Percentiles rank a stretch among this genome's conserved stretches.
Conservation (phyloP, 2,888 invertebrate species). For the Platerodrilus igneus region DNA sequence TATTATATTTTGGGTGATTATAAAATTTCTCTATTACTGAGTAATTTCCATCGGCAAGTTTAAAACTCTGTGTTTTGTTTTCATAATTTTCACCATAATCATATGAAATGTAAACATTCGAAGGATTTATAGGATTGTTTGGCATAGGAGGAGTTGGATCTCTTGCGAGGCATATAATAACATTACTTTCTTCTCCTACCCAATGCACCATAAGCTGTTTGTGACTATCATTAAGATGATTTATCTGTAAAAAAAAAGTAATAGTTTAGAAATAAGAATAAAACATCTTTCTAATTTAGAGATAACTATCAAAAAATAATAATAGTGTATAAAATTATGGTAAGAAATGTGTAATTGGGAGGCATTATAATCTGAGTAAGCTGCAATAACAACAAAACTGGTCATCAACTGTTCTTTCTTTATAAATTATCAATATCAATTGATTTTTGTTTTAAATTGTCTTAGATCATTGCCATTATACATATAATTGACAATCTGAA, state of each 20-base stretch:
- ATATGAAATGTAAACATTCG: conserved; percentile 79
- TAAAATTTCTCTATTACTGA: conserved; percentile 80
- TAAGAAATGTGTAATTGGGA: too few relatives aligned
- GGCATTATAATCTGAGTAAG: too few relatives aligned
- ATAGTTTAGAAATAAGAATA: too few relatives aligned
- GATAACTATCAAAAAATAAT: too few relatives aligned
- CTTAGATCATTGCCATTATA: too few relatives aligned
- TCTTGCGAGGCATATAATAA: conserved; percentile 80
- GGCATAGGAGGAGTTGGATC: conserved; percentile 58
- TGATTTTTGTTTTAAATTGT: too few relatives aligned
- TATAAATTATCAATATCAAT: too few relatives aligned
- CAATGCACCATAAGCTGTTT: conserved; percentile 89
- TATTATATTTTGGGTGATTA: conserved; percentile 75
- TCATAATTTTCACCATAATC: conserved; percentile 79
- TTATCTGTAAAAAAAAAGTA: conserved; percentile 56
- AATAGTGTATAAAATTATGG: too few relatives aligned
- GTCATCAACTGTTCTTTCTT: too few relatives aligned
- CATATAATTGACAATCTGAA: too few relatives aligned
- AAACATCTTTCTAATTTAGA: too few relatives aligned
- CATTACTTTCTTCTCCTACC: conserved; percentile 83
- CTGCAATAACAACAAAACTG: too few relatives aligned
- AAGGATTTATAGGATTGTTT: conserved; percentile 50
- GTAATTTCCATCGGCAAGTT: conserved; percentile 51
- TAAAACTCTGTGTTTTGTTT: conserved; percentile 68
- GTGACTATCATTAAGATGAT: conserved; percentile 76